Conservation (phyloP, 2,888 invertebrate species). For the Meandrusa payeni region DNA sequence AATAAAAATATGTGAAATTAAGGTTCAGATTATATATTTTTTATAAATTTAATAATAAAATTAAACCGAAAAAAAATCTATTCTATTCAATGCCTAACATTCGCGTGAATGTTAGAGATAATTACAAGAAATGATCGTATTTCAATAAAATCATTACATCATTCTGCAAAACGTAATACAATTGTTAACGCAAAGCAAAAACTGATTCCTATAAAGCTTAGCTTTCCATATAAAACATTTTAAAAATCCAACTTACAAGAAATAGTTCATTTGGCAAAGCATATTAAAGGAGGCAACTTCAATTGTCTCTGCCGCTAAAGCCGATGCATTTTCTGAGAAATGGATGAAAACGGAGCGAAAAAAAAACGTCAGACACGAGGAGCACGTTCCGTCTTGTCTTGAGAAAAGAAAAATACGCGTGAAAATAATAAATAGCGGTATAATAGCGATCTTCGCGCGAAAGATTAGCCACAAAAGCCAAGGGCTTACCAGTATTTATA, state of each 20-base stretch:
- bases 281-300: slow-evolving; percentile 61
- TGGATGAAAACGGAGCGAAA: slow-evolving; percentile 46
- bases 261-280: slow-evolving; percentile 57
- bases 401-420: slow-evolving; percentile 64
- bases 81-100: no score
- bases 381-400: slow-evolving; percentile 65
- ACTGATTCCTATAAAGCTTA: slow-evolving; percentile 16
- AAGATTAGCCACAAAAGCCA: slow-evolving; percentile 78
- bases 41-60: no score
- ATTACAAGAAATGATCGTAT: no score
- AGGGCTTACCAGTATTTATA: slow-evolving; percentile 78
- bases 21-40: no score
- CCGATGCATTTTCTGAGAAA: slow-evolving; percentile 42
- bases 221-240: slow-evolving; percentile 49
- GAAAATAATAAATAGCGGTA: slow-evolving; percentile 76
- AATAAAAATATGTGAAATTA: no score
- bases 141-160: no score
- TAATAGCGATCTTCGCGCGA: slow-evolving; percentile 77
- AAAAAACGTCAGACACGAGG: slow-evolving; percentile 58
- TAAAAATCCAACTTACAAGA: slow-evolving; percentile 64
- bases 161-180: no score
- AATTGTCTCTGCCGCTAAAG: slow-evolving; percentile 50
- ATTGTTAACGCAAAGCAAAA: slow-evolving; percentile 48
- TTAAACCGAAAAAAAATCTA: no score
- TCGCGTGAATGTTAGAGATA: no score